Evolutionary conservation across 2,113 vertebrate genomes (phyloP), one percentile per base, ranked within the genome.

Genomic region (Planiliza haematocheilus): DNA sequence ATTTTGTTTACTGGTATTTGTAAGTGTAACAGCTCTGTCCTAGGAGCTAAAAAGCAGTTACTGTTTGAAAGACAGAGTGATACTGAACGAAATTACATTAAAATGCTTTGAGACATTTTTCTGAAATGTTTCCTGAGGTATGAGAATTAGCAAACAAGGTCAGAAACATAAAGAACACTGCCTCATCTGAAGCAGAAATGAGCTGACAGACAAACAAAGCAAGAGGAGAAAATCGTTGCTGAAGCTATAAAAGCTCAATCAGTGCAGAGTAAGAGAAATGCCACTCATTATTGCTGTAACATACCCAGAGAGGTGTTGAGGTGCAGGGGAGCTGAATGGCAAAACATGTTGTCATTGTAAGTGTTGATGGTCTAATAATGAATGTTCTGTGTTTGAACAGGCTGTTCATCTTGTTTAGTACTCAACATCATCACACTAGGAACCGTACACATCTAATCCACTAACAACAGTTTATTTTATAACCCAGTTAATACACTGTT

Each of bases 291-390:
- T 51, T 37, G 1, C 5, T 9, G 4, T 4, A 51, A 62, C 50
- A 39, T n/a, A n/a, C 14, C 45, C 65, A 5, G 45, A 42, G 20
- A 69, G 42, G 58, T 57, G 63, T 39, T 16, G 36, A 38, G 8
- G 62, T 10, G 16, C 52, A 59, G 60, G 49, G 34, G 16, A 24
- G 56, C 10, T 8, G 43, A 16, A 12, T 14, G 34, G 37, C 7
- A 17, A 34, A 58, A 48, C 51, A 21, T 55, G 46, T 41, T 55
- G 55, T 61, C 39, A 36, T 18, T 48, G 36, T 10, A 10, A 17
- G 42, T 50, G 58, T 37, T 55, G 50, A 50, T 63, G 4, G 24
- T 18, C n/a, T 55, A 12, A 56, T 72, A 42, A 73, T 37, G n/a
- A 8, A 34, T 0, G 66, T 30, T 36, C 17, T 50, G 58, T 17